Base-by-base conservation (phyloP, 2,113 vertebrate species). In the Ctenomys sociabilis region DNA sequence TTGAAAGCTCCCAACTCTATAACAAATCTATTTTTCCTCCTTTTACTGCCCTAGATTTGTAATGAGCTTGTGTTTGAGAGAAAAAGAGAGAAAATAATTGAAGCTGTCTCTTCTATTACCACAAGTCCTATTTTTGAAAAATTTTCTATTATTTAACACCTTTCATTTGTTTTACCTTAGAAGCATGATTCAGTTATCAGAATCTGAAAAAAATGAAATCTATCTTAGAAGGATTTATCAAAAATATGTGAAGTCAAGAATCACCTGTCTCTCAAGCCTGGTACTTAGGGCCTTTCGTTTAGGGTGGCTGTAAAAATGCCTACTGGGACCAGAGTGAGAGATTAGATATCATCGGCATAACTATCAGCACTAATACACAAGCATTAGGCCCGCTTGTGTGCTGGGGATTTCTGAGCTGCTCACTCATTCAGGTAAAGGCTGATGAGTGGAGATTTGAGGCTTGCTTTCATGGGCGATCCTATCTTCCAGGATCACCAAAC, bases 71-170 rank as follows among this genome's bases (percentile, higher is more conserved):
- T 57, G 13, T 78, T 88, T 64, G 66, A 92, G 72, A 92, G 43
- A 92, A 92, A 93, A 49, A 90, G 0, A 30, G 70, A 97, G 52
- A 92, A 87, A 94, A 94, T 95, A 94, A 95, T 91, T 97, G 78
- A n/a, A 95, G 88, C 43, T 94, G 26, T 93, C 77, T 96, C 85
- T 88, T 70, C 70, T 85, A 78, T 95, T 93, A 91, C 45, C 45
- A 90, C n/a, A 88, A 80, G 22, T 84, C 66, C 21, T 86, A 81
- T 80, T 96, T 96, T 86, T 84, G 24, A 93, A 96, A 83, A 86
- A 70, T 81, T 93, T 96, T 91, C 94, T 94, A 61, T 97, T 97
- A 94, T 95, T 96, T 94, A 97, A 96, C 63, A 77, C 78, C 24
- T 97, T 91, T 45, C 54, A 81, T 91, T 95, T 95, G 94, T 95